Evolutionary conservation across 2,797 vertebrate species (phyloP).

Genomic region (Orestias chungarensis): DNA sequence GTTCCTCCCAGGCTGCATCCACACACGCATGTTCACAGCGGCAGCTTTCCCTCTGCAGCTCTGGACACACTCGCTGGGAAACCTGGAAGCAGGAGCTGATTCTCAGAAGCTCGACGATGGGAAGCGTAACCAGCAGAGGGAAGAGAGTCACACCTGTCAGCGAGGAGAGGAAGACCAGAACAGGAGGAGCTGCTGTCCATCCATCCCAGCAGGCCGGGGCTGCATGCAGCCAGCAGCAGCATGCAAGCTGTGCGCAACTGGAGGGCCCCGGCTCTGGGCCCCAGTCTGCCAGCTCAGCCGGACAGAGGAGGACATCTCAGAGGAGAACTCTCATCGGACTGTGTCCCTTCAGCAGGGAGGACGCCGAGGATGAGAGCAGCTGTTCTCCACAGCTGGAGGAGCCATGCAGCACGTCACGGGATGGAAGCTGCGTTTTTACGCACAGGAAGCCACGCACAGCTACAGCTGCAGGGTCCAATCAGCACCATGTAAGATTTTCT

Average conservation of each 20-base stretch:
- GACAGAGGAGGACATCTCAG: conserved; percentile 24
- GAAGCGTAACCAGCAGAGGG: conserved; percentile 74
- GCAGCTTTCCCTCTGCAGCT: too few relatives aligned
- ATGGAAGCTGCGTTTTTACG: conserved; percentile 41
- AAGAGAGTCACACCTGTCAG: conserved; percentile 77
- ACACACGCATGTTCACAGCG: neutral
- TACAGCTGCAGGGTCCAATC: conserved; percentile 16
- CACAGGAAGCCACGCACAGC: conserved; percentile 30
- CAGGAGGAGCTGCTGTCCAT: conserved; percentile 17
- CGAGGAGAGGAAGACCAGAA: conserved; percentile 47
- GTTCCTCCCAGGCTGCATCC: neutral
- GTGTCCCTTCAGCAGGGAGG: conserved; percentile 60
- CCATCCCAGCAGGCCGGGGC: conserved; percentile 38
- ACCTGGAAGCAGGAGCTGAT: conserved; percentile 36
- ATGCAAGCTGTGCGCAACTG: conserved; percentile 41
- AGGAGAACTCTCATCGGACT: conserved; percentile 65
- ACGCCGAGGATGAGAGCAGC: conserved; percentile 45
- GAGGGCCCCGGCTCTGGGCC: conserved; percentile 67
- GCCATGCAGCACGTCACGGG: conserved; percentile 31
- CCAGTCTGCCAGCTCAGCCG: conserved; percentile 57
- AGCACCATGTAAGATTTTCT: conserved; percentile 52
- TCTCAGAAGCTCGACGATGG: conserved; percentile 64
- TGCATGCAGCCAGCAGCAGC: conserved; percentile 48
- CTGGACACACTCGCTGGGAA: neutral
- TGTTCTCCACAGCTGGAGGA: conserved; percentile 19